These are phyloP conservation scores for Erebia epiphron DNA, from an alignment of 2,888 invertebrate species.

Conservation along the genomic window DNA sequence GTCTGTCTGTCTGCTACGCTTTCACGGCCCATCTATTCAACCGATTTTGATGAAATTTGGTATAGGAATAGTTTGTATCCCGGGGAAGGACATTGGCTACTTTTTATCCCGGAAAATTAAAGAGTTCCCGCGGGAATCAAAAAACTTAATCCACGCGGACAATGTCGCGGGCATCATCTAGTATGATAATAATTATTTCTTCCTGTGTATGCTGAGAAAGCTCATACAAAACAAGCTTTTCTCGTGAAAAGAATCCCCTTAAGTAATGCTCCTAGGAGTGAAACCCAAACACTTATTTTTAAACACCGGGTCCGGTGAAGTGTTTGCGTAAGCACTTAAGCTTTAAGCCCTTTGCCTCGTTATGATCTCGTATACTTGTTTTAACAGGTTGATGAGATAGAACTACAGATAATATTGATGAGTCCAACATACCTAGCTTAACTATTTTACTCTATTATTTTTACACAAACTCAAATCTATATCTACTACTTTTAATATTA, in stretches of 20 bases:
- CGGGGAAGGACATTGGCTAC: no score
- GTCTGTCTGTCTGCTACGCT: no score
- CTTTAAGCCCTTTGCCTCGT: conserved; percentile 5
- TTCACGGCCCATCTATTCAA: no score
- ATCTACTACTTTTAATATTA: no score
- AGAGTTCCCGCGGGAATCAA: no score
- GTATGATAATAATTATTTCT: neutral
- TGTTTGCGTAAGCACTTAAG: conserved; percentile 19
- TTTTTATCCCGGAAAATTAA: no score
- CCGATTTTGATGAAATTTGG: no score
- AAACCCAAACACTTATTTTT: conserved; percentile 21
- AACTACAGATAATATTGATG: neutral
- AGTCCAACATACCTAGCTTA: neutral
- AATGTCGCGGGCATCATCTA: no score
- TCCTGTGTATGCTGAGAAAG: neutral
- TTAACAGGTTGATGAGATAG: conserved; percentile 3
- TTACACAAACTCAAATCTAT: no score
- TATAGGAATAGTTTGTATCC: no score
- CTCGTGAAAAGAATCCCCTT: conserved; percentile 1
- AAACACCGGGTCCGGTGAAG: conserved; percentile 19
- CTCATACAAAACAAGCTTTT: neutral
- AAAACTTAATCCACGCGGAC: no score
- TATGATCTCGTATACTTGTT: conserved; percentile 10
- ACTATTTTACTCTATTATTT: neutral
- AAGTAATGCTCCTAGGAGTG: neutral